These are phyloP conservation scores for Lydus trimaculatus DNA, from an alignment of 2,888 invertebrate species.

Conservation along the genomic window DNA sequence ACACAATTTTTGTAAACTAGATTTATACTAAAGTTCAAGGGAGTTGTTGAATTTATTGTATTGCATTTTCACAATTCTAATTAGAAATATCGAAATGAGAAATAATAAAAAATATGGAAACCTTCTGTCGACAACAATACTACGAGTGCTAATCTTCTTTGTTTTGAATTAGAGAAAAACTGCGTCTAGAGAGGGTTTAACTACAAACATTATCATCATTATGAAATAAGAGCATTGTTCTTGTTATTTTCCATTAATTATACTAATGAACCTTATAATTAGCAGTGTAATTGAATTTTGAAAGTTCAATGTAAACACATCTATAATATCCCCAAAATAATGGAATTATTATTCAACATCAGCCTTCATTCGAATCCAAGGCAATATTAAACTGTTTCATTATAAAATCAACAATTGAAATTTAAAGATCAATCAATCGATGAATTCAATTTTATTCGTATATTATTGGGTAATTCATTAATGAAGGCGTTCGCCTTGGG, in stretches of 20 bases:
- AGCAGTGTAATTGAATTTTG: background rate
- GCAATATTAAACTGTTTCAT: background rate
- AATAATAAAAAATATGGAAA: too few relatives aligned
- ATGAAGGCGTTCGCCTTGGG: slow-evolving; percentile 40
- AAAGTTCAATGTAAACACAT: background rate
- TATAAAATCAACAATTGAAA: background rate
- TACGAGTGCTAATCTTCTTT: too few relatives aligned
- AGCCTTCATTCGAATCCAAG: background rate
- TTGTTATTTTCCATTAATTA: background rate
- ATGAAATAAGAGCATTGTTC: background rate
- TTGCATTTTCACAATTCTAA: too few relatives aligned
- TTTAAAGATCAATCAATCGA: background rate
- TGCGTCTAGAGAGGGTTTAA: too few relatives aligned
- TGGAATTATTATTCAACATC: background rate
- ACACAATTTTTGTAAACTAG: too few relatives aligned
- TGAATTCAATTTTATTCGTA: background rate
- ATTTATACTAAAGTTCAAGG: too few relatives aligned
- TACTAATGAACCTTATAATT: background rate
- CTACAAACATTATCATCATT: too few relatives aligned
- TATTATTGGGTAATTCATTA: slow-evolving; percentile 30
- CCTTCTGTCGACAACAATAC: too few relatives aligned
- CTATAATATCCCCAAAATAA: background rate
- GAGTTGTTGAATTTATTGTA: too few relatives aligned
- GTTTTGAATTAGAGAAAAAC: too few relatives aligned
- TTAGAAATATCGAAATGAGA: too few relatives aligned